Conservation (phyloP, 1,140 invertebrate species). For the Solen grandis region DNA sequence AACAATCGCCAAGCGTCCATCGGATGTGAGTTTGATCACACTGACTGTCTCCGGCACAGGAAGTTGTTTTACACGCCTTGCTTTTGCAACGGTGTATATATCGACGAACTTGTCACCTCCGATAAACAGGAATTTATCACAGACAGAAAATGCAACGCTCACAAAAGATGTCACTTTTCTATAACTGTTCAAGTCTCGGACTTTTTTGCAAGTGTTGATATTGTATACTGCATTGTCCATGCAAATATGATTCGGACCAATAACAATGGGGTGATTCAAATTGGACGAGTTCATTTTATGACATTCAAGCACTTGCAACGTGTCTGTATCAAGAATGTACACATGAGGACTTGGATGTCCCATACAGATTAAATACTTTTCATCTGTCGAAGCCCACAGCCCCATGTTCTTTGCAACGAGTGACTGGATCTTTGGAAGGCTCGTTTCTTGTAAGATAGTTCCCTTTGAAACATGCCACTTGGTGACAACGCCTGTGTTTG, state of each 20-base stretch:
- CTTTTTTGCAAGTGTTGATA: constrained; percentile 30
- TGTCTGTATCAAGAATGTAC: constrained; percentile 34
- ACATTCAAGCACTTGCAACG: constrained; percentile 11
- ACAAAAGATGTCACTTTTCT: constrained; percentile 36
- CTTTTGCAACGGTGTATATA: constrained; percentile 24
- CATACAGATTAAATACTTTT: constrained; percentile 39
- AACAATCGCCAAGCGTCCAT: constrained; percentile 37
- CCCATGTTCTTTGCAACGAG: constrained; percentile 14
- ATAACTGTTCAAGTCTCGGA: constrained; percentile 40
- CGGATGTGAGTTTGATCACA: constrained; percentile 21
- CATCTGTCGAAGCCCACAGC: constrained; percentile 16
- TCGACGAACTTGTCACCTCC: constrained; percentile 25
- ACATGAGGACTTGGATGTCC: constrained; percentile 8
- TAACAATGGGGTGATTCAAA: neutral
- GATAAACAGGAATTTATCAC: constrained; percentile 50
- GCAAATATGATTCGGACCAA: constrained; percentile 30
- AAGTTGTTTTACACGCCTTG: constrained; percentile 37
- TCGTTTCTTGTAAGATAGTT: constrained; percentile 13
- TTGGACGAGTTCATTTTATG: constrained; percentile 5
- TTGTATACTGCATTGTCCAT: constrained; percentile 47
- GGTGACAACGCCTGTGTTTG: constrained; percentile 5
- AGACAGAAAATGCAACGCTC: constrained; percentile 2
- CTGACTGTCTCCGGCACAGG: constrained; percentile 7
- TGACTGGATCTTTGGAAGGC: constrained; percentile 22
- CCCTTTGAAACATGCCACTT: constrained; percentile 22